Evolutionary conservation across 2,113 vertebrate genomes (phyloP), one percentile per base, ranked within the genome.

Genomic region (human (Homo sapiens)): DNA sequence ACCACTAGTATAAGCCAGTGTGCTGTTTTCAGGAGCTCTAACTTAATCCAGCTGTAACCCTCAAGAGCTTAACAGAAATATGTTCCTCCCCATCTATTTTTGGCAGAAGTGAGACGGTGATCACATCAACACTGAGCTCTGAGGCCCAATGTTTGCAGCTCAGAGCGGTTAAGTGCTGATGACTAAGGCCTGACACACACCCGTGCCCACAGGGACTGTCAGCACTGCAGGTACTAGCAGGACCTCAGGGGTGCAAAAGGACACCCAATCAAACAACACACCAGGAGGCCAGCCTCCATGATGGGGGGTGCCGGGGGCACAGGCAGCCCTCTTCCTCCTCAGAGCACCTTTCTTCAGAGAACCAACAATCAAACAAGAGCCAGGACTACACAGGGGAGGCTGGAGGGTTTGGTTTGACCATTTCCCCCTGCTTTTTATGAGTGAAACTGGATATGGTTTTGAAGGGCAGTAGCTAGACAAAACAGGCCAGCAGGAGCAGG

Each of bases 301-400:
- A 4, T 2, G 45, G 16, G 3, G 25, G 11, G 61, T 2, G 2
- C 27, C 9, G 10, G n/a, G 38, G 4, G 79, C 32, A 3, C 32
- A 7, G 59, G 68, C 9, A 14, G 83, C 45, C 90, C 68, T 16
- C 57, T 61, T 68, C 50, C 68, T 64, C 43, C 59, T 38, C 30
- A 1, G 52, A 59, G 32, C 4, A 35, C 2, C 84, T 38, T 27
- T 50, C 96, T 70, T 78, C 78, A 27, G 18, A 25, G 48, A 4
- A 6, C 38, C 4, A 8, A 3, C 25, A 35, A 13, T 45, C n/a
- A 23, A 20, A 55, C 5, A 5, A n/a, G 45, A 3, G 64, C 81
- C 38, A 9, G 30, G 85, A 12, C 30, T 1, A 16, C 76, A 17
- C 6, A 1, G 55, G 13, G 13, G 40, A 18, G 73, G 17, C n/a